These are phyloP conservation scores for Andricus grossulariae DNA, from an alignment of 1,140 invertebrate genomes.

Conservation along the genomic window DNA sequence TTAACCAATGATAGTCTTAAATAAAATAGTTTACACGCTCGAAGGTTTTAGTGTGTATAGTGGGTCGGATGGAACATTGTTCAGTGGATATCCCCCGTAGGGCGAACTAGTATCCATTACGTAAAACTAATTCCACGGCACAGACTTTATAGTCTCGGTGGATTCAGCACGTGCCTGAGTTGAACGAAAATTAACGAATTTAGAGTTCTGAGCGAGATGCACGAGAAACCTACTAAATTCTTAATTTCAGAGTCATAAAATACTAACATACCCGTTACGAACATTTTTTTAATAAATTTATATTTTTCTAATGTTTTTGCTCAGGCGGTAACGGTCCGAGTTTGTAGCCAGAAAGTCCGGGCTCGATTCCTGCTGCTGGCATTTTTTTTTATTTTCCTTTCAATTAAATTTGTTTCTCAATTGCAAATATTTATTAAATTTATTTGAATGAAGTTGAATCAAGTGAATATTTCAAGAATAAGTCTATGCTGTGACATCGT, in stretches of 20 bases:
- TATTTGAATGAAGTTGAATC: too few relatives aligned
- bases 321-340: too few relatives aligned
- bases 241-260: not conserved
- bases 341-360: too few relatives aligned
- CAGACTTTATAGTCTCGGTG: conserved; percentile 45
- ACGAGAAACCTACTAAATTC: conserved; percentile 10
- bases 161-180: conserved; percentile 47
- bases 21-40: conserved; percentile 22
- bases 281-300: too few relatives aligned
- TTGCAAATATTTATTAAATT: too few relatives aligned
- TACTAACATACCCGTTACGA: too few relatives aligned
- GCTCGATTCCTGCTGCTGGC: too few relatives aligned
- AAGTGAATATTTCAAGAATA: too few relatives aligned
- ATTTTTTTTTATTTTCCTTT: too few relatives aligned
- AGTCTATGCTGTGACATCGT: too few relatives aligned
- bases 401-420: too few relatives aligned
- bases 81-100: conserved; percentile 20
- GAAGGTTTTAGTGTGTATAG: conserved; percentile 14
- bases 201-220: not conserved
- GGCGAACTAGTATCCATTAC: conserved; percentile 34
- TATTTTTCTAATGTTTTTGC: too few relatives aligned
- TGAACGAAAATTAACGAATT: conserved; percentile 51
- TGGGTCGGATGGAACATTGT: conserved; percentile 15
- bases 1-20: conserved; percentile 21
- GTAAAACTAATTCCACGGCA: conserved; percentile 48